Conservation (phyloP, 2,888 invertebrate species). For the Omphaloscelis lunosa region DNA sequence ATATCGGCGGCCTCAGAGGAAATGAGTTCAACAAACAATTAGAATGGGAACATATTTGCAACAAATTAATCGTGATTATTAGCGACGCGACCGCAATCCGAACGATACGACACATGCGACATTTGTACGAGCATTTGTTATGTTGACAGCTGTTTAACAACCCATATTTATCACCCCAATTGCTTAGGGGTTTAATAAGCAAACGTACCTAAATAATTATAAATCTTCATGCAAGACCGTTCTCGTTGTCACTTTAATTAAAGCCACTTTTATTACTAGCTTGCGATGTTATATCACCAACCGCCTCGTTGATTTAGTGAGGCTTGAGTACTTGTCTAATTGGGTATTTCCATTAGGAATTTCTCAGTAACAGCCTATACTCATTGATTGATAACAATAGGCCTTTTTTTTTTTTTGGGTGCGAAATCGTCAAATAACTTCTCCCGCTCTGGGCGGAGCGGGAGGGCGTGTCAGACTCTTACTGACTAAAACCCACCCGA, state of each 20-base stretch:
- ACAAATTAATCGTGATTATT: conserved; percentile 46
- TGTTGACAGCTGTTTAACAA: conserved; percentile 26
- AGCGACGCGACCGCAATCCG: conserved; percentile 25
- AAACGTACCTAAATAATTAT: conserved; percentile 14
- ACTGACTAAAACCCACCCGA: too few relatives aligned
- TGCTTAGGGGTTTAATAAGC: conserved; percentile 30
- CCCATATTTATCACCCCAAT: conserved; percentile 33
- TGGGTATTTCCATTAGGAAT: neutral
- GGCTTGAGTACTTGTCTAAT: neutral
- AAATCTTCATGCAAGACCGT: conserved; percentile 1
- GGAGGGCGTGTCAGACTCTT: too few relatives aligned
- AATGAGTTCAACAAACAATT: conserved; percentile 33
- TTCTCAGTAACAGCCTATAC: neutral
- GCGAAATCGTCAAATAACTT: too few relatives aligned
- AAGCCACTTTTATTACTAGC: neutral
- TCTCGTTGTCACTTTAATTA: conserved; percentile 15
- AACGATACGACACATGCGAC: conserved; percentile 20
- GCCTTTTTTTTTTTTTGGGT: too few relatives aligned
- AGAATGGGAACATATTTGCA: neutral
- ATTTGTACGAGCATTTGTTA: conserved; percentile 37
- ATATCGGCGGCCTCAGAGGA: neutral
- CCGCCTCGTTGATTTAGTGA: neutral
- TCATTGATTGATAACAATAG: neutral
- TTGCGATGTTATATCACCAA: neutral
- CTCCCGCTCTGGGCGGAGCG: too few relatives aligned